These are phyloP conservation scores for Myotis findleyi DNA, from an alignment of 2,797 vertebrate species.

Conservation along the genomic window DNA sequence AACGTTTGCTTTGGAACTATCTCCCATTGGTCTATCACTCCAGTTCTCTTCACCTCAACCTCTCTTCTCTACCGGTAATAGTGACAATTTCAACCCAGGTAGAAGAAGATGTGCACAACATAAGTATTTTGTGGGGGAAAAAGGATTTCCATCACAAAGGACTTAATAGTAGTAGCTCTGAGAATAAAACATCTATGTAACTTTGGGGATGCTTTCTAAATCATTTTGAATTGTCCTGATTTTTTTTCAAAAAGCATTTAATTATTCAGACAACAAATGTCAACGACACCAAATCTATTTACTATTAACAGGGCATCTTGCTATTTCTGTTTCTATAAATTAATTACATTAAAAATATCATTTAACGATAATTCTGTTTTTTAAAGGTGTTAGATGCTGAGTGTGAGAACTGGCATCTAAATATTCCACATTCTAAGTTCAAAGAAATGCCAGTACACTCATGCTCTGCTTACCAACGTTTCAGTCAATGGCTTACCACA, in stretches of 20 bases:
- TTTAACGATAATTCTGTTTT: neutral
- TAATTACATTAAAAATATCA: neutral
- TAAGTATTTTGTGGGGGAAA: neutral
- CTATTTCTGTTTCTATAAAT: slow-evolving; percentile 11
- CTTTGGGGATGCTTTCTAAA: slow-evolving; percentile 11
- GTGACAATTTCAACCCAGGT: neutral
- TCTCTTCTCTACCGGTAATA: neutral
- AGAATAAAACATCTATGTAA: slow-evolving; percentile 31
- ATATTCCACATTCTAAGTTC: neutral
- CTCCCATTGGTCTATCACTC: neutral
- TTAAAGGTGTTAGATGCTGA: neutral
- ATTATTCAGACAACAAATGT: neutral
- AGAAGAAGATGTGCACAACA: neutral
- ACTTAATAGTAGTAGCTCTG: neutral
- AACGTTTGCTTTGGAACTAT: neutral
- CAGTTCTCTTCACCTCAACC: neutral
- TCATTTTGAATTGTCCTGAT: slow-evolving; percentile 21
- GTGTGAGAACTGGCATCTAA: neutral
- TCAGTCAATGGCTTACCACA: neutral
- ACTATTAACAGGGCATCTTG: neutral
- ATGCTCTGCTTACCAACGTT: neutral
- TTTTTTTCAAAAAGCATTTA: slow-evolving; percentile 27
- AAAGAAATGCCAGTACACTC: neutral
- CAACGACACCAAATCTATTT: neutral
- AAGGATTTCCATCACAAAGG: slow-evolving; percentile 28